Base-by-base conservation (phyloP, 1,140 invertebrate genomes). In the Sinella curviseta region DNA sequence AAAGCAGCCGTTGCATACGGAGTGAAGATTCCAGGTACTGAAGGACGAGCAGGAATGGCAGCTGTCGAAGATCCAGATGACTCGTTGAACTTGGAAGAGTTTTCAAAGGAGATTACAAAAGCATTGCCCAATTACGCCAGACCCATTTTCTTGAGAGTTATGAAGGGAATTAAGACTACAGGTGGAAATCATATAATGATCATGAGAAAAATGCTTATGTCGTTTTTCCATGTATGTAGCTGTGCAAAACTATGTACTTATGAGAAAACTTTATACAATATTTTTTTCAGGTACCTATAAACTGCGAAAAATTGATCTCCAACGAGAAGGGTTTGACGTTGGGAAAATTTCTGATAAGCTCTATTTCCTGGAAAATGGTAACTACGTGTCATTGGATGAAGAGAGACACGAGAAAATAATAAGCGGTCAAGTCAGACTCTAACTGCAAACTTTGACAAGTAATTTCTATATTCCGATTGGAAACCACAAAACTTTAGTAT, bases 41-140 rank as follows among this genome's bases (percentile, higher is more conserved):
- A 99, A 88, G 97, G 97, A 1, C 89, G 92, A 24, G 97, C 96
- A 28, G 97, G 97, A 24, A 99, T 99, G 97, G 96, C 94, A 34
- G 95, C 96, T n/a, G 93, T 99, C 76, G 93, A 94, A 14, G 95
- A 97, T 87, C 90, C 91, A 8, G 89, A 92, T 1, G 87, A 90
- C 26, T 88, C 89, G 0, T 84, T 97, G 1, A 91, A 96, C 85
- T 87, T 95, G 30, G 89, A 90, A 57, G 86, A 87, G 26, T 86
- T 95, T 8, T 88, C 90, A 0, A 86, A 89, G 57, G 91, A 90
- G 30, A 85, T 97, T 0, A 88, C 91, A 33, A 90, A 91, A 78
- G 87, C 91, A 20, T 87, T 99, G 76, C 95, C 96, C 0, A 85
- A 90, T 0, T 98, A 97, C 86, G 95, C 97, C 0, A 88, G 94